These are phyloP conservation scores for Lerista edwardsae DNA, from an alignment of 2,797 vertebrate genomes.

Conservation along the genomic window DNA sequence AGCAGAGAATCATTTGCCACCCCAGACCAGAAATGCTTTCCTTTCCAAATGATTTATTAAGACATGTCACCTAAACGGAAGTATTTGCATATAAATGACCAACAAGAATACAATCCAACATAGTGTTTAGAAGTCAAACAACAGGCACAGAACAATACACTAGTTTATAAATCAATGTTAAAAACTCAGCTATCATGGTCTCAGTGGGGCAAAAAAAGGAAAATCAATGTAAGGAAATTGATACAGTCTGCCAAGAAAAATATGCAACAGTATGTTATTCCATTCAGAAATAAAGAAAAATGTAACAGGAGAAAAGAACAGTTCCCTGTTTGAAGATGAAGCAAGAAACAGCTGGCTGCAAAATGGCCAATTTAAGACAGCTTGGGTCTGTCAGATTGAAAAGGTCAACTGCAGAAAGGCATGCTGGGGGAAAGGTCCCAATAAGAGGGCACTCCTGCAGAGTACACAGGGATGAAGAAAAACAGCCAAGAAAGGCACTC, in stretches of 20 bases:
- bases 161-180: slow-evolving; percentile 7
- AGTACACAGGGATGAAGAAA: slow-evolving; percentile 41
- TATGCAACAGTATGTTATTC: slow-evolving; percentile 17
- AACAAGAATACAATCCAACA: not conserved
- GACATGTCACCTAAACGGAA: slow-evolving; percentile 52
- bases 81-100: slow-evolving; percentile 45
- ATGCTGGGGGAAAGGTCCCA: not conserved
- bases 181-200: not conserved
- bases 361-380: slow-evolving; percentile 46
- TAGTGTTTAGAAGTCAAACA: not conserved
- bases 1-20: slow-evolving; percentile 11
- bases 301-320: slow-evolving; percentile 31
- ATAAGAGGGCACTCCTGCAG: not conserved
- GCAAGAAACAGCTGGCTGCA: slow-evolving; percentile 41
- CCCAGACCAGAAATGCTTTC: slow-evolving; percentile 55
- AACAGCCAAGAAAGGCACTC: slow-evolving; percentile 33
- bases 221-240: slow-evolving; percentile 35
- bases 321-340: slow-evolving; percentile 8
- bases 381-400: slow-evolving; percentile 39
- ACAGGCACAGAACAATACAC: slow-evolving; percentile 29
- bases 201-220: not conserved
- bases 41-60: slow-evolving; percentile 44
- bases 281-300: slow-evolving; percentile 34
- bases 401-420: slow-evolving; percentile 43
- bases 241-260: not conserved